phyloP scores from a whole-genome alignment of 2,113 vertebrate species.

The Tretioscincus oriximinensis region DNA sequence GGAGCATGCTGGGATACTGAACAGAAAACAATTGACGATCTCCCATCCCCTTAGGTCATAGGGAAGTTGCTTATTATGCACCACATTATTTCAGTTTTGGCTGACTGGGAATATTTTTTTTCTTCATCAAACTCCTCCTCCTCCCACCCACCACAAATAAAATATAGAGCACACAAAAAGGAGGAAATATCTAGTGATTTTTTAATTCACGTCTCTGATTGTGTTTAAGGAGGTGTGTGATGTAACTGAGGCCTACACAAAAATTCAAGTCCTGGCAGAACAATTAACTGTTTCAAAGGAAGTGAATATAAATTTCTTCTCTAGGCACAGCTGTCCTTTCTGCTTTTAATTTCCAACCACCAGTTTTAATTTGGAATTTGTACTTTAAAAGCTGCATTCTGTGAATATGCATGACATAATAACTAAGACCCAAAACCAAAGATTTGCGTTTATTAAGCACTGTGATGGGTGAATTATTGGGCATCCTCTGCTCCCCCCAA shows the following conservation, averaged over 20 bases:
- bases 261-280: slow-evolving; percentile 73
- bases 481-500: slow-evolving; percentile 45
- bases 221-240: slow-evolving; percentile 74
- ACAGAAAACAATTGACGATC: slow-evolving; percentile 34
- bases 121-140: slow-evolving; percentile 52
- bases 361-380: slow-evolving; percentile 73
- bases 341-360: slow-evolving; percentile 80
- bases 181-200: slow-evolving; percentile 70
- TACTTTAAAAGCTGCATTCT: slow-evolving; percentile 68
- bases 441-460: slow-evolving; percentile 64
- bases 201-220: slow-evolving; percentile 61
- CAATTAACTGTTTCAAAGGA: slow-evolving; percentile 74
- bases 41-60: slow-evolving; percentile 43
- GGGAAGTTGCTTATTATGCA: slow-evolving; percentile 52
- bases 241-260: slow-evolving; percentile 55
- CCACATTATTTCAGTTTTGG: slow-evolving; percentile 47
- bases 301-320: slow-evolving; percentile 69
- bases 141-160: slow-evolving; percentile 49
- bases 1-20: slow-evolving; percentile 46
- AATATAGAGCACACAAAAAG: slow-evolving; percentile 58
- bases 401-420: slow-evolving; percentile 77
- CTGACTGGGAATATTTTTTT: slow-evolving; percentile 46
- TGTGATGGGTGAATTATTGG: slow-evolving; percentile 59
- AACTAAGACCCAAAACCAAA: slow-evolving; percentile 70
- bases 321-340: slow-evolving; percentile 76